Base-by-base conservation (phyloP, 2,888 invertebrate species). In the Tenthredo livida region DNA sequence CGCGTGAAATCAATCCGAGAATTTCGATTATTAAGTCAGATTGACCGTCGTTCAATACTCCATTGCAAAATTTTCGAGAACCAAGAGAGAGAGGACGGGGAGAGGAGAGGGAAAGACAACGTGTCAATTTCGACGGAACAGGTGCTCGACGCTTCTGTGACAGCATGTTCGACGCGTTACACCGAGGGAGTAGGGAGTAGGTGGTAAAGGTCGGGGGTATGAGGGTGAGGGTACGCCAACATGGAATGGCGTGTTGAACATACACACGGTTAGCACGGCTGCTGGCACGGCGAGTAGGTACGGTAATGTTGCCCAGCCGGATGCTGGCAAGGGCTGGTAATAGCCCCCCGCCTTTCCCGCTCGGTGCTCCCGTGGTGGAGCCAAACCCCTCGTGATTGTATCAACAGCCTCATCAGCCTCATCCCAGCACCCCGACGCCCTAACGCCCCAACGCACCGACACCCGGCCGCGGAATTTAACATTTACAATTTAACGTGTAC, bases 381-480 rank as follows among this genome's bases (percentile, higher is more conserved):
- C 73, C 54, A 84, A 86, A 86, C 85, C 85, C 88, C 89, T 89
- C 89, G 90, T 91, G 91, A 92, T 92, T 90, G 91, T 92, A 92
- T 91, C 91, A 92, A 92, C 92, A 92, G 90, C 90, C 91, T 92
- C 92, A 91, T 92, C 92, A 92, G 90, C 90, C 90, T 91, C 91
- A 91, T 90, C 90, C 90, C 87, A 85, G 83, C 86, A 85, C 85
- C 85, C 86, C 84, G 87, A 85, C 87, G 85, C 86, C 87, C 67
- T 87, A 85, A 87, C 84, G 54, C 65, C 84, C 84, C 82, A 25
- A 61, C 77, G 80, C 80, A 61, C 58, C 25, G 80, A 80, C 80
- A 80, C 80, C 80, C 80, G 80, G 58, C 61, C 80, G 80, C 61
- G 80, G 80, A 80, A 80, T 80, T 80, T 80, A 80, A 58, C 80